These are phyloP conservation scores for Apotomis betuletana DNA, from an alignment of 2,888 invertebrate genomes.

Conservation along the genomic window DNA sequence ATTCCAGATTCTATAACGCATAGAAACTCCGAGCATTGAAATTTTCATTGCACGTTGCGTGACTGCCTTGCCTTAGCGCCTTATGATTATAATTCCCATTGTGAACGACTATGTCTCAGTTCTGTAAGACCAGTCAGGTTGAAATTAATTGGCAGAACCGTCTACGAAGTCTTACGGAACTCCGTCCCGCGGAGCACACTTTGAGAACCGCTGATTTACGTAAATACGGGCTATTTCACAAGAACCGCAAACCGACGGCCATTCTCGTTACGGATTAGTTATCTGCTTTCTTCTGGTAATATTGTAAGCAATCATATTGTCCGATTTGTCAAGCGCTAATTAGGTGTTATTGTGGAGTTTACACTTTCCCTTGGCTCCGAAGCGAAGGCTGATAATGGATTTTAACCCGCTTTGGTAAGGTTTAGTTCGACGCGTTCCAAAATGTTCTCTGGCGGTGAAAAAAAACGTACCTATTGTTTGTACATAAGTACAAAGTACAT, in stretches of 20 bases:
- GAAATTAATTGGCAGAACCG: too few relatives aligned
- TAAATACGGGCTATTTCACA: constrained; percentile 58
- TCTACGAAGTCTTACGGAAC: too few relatives aligned
- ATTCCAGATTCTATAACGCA: too few relatives aligned
- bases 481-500: too few relatives aligned
- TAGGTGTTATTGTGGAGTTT: constrained; percentile 30
- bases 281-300: constrained; percentile 51
- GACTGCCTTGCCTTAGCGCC: too few relatives aligned
- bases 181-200: too few relatives aligned
- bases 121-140: too few relatives aligned
- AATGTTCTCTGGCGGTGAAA: not conserved
- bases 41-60: too few relatives aligned
- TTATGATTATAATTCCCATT: too few relatives aligned
- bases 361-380: constrained; percentile 31
- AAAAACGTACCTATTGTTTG: not conserved
- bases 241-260: constrained; percentile 51
- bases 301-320: constrained; percentile 43
- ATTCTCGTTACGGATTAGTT: constrained; percentile 52
- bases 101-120: too few relatives aligned
- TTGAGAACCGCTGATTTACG: constrained; percentile 28
- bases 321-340: constrained; percentile 42
- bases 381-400: constrained; percentile 5
- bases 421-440: not conserved
- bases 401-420: constrained; percentile 9
- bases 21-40: too few relatives aligned